Conservation (phyloP, 2,113 vertebrate genomes). For the Pelodiscus sinensis region DNA sequence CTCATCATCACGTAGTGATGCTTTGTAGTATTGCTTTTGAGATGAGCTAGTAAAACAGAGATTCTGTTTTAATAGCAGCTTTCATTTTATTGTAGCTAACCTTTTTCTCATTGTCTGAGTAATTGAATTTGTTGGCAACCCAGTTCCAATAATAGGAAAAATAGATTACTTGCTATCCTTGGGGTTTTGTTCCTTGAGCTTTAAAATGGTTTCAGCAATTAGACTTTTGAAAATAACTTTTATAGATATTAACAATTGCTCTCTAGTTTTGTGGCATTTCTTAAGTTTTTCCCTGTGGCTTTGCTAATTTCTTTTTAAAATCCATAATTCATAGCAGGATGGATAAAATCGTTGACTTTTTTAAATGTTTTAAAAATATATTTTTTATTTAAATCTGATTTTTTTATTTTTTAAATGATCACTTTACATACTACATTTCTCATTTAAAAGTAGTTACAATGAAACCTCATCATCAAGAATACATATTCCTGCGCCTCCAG, state of each 20-base stretch:
- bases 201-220: neutral
- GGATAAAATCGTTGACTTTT: too few relatives aligned
- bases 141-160: conserved; percentile 5
- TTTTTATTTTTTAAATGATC: too few relatives aligned
- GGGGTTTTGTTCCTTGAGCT: conserved; percentile 1
- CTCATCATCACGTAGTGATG: neutral
- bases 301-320: neutral
- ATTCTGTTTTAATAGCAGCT: conserved; percentile 3
- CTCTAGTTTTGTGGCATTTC: neutral
- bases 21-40: neutral
- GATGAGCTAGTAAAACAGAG: neutral
- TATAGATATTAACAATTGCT: conserved; percentile 1
- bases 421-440: too few relatives aligned
- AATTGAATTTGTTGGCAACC: conserved; percentile 46
- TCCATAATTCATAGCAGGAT: neutral
- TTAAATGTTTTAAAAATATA: too few relatives aligned
- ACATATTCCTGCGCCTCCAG: too few relatives aligned
- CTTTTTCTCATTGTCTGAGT: neutral
- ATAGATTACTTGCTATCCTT: conserved; percentile 7
- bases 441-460: too few relatives aligned
- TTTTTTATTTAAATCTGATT: too few relatives aligned
- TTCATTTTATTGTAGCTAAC: conserved; percentile 31
- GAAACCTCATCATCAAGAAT: too few relatives aligned
- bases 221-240: neutral
- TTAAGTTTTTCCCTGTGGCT: neutral